phyloP scores from a whole-genome alignment of 2,888 invertebrate genomes.

The Drosophila multiciliata region DNA sequence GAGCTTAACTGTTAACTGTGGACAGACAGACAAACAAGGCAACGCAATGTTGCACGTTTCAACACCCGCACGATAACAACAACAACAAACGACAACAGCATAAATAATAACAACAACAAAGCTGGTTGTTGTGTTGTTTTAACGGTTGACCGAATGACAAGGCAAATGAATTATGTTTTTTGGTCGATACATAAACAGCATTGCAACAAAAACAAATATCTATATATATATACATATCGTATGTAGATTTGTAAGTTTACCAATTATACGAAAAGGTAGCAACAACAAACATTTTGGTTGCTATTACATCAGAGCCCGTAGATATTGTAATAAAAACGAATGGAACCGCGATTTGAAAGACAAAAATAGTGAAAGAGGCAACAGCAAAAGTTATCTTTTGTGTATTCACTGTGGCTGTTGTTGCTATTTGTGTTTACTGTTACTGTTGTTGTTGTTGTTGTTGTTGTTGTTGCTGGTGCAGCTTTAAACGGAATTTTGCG shows the following conservation, averaged over 20 bases:
- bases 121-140: constrained; percentile 28
- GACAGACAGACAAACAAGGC: constrained; percentile 6
- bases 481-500: constrained; percentile 60
- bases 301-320: constrained; percentile 63
- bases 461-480: constrained; percentile 33
- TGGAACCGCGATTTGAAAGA: constrained; percentile 55
- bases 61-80: constrained; percentile 65
- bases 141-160: constrained; percentile 59
- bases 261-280: constrained; percentile 58
- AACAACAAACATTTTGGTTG: constrained; percentile 42
- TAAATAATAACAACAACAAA: constrained; percentile 22
- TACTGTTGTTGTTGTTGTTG: background rate
- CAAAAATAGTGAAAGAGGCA: constrained; percentile 31
- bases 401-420: constrained; percentile 17
- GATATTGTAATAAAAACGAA: constrained; percentile 71
- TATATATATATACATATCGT: constrained; percentile 47
- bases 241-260: constrained; percentile 66
- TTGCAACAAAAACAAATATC: background rate
- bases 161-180: constrained; percentile 55
- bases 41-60: constrained; percentile 53
- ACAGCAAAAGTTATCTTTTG: constrained; percentile 28
- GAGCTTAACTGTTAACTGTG: constrained; percentile 18
- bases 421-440: background rate
- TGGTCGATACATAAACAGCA: constrained; percentile 29
- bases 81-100: constrained; percentile 18